phyloP scores from a whole-genome alignment of 2,113 vertebrate species.

The Mobula hypostoma region DNA sequence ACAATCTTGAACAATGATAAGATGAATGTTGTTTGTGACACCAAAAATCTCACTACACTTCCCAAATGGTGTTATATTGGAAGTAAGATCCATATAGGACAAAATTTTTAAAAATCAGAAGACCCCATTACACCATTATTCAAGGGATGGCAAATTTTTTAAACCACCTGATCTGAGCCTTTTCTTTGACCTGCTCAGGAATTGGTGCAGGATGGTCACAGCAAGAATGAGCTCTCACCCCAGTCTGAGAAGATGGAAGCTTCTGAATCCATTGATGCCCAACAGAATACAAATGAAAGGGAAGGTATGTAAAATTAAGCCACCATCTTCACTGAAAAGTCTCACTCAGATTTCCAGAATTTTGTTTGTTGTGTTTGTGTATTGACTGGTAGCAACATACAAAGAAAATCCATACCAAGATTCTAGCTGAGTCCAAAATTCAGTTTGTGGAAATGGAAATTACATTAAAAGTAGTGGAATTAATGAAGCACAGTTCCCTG shows the following conservation, averaged over 20 bases:
- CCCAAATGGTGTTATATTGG: neutral
- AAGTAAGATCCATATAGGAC: neutral
- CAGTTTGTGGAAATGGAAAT: neutral
- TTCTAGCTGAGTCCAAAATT: neutral
- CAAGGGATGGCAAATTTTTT: neutral
- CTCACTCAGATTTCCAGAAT: neutral
- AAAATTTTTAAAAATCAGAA: too few species aligned
- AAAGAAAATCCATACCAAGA: neutral
- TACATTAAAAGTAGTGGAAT: too few species aligned
- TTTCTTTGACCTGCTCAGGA: conserved; percentile 47
- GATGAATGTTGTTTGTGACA: neutral
- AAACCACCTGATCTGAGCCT: neutral
- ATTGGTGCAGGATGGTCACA: conserved; percentile 48
- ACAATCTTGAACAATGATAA: neutral
- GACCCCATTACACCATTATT: too few species aligned
- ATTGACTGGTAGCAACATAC: neutral
- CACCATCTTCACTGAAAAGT: neutral
- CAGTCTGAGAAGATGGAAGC: conserved; percentile 51
- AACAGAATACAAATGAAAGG: neutral
- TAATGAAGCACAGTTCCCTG: neutral
- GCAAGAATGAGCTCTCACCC: neutral
- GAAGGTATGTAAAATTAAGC: conserved; percentile 42
- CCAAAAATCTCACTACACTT: neutral
- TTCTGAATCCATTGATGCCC: conserved; percentile 45
- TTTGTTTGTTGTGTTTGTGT: neutral